phyloP scores from a whole-genome alignment of 1,140 invertebrate species.

The Meloidogyne hapla region DNA sequence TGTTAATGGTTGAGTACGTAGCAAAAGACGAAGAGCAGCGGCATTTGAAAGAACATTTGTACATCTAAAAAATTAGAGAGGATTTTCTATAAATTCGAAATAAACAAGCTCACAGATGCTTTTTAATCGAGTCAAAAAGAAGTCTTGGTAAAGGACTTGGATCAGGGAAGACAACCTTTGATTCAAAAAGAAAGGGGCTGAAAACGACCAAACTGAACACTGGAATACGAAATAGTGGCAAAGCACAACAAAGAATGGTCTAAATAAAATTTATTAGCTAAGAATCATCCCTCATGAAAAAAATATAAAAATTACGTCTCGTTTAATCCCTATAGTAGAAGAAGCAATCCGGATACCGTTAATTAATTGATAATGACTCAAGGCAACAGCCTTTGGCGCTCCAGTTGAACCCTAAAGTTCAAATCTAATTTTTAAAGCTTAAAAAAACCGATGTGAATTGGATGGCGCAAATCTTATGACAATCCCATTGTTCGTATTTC shows the following conservation, averaged over 20 bases:
- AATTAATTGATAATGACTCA: conserved; percentile 60
- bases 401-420: conserved; percentile 53
- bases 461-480: conserved; percentile 57
- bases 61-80: conserved; percentile 39
- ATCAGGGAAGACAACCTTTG: conserved; percentile 52
- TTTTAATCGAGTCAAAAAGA: conserved; percentile 56
- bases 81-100: background rate
- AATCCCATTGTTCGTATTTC: conserved; percentile 58
- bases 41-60: conserved; percentile 58
- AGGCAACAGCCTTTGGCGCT: conserved; percentile 52
- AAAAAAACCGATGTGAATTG: conserved; percentile 55
- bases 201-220: conserved; percentile 56
- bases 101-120: conserved; percentile 38
- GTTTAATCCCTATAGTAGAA: conserved; percentile 51
- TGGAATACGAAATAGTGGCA: conserved; percentile 57
- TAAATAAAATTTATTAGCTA: conserved; percentile 38
- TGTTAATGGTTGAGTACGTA: conserved; percentile 43
- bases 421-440: background rate
- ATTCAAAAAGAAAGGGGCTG: conserved; percentile 59
- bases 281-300: background rate
- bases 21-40: conserved; percentile 54
- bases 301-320: conserved; percentile 31
- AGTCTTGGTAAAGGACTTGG: conserved; percentile 57
- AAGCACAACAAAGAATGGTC: conserved; percentile 58
- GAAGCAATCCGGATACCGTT: conserved; percentile 56